Conservation (phyloP, 2,113 vertebrate genomes). For the Hippocampus zosterae region DNA sequence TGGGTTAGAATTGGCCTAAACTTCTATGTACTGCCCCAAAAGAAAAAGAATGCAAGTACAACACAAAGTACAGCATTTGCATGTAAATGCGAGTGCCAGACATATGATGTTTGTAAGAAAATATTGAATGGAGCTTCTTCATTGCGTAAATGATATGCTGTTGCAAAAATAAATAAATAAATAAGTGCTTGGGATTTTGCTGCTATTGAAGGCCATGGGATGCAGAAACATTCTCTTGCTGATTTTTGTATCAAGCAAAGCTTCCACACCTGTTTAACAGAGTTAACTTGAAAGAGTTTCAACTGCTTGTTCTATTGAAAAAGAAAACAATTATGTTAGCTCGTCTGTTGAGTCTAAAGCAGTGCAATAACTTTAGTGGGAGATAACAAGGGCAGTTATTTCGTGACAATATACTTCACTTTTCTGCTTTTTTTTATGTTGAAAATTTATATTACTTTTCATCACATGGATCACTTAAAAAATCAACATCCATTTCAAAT, state of each 20-base stretch:
- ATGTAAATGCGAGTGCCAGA: constrained; percentile 39
- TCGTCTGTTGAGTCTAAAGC: constrained; percentile 20
- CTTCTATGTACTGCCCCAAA: background rate
- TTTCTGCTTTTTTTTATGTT: background rate
- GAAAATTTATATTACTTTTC: background rate
- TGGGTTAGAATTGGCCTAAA: constrained; percentile 6
- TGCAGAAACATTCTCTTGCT: constrained; percentile 54
- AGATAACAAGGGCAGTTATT: background rate
- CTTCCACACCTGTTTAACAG: constrained; percentile 70
- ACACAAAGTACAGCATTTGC: constrained; percentile 46
- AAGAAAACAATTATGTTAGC: constrained; percentile 63
- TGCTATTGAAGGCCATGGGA: constrained; percentile 47
- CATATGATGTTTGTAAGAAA: constrained; percentile 33
- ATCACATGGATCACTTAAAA: background rate
- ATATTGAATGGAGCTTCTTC: constrained; percentile 40
- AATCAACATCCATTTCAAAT: background rate
- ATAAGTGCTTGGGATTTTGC: constrained; percentile 35
- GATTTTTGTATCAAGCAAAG: constrained; percentile 51
- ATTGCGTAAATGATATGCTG: constrained; percentile 46
- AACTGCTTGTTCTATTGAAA: constrained; percentile 71
- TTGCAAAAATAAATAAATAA: constrained; percentile 36
- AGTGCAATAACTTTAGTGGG: constrained; percentile 12
- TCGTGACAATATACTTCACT: background rate
- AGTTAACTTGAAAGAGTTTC: constrained; percentile 71
- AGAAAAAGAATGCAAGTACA: constrained; percentile 47